Evolutionary conservation across 2,797 vertebrate species (phyloP), one percentile per base, ranked within the genome.

Genomic region (Eptatretus atami): DNA sequence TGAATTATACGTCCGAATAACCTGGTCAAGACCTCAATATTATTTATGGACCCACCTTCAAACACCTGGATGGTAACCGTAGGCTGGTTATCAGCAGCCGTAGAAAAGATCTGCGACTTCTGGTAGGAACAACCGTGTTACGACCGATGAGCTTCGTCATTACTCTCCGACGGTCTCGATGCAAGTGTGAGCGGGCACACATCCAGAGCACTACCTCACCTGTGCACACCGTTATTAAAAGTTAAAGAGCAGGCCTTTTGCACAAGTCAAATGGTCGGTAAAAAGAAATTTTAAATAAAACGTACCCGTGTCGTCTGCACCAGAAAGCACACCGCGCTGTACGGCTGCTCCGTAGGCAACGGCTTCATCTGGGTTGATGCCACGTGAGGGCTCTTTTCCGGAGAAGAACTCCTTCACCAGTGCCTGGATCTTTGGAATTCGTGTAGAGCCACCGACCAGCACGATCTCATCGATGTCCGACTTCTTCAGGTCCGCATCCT

Each of bases 71-170:
- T 93, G 8, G 84, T 87, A 69, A 98, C 87, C 66, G 84, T 94
- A 10, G 83, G 81, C 73, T 94, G 88, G 72, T 90, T 95, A 72
- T 94, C 86, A 64, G 86, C 87, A 61, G 82, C 84, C 1, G 88
- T 95, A 52, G 88, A 88, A 70, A 95, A 98, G 71, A 87, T 92
- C 73, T 94, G 86, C 12, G 84, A 87, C 70, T 92, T 92, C 78
- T 95, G 19, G 83, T 92, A 67, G 86, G 86, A 63, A 94, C 86
- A 63, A 87, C 85, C 1, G 85, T 94, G 68, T 94, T 98, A 65
- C 88, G 88, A 55, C 84, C 81, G 67, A 95, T 95, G 65, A 94
- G 76, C 67, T 94, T 94, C 64, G 86, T 94, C 88, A 98, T 98
- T 12, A 98, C 86, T 44, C 88, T 70, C 86, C 87, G 0, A 93